Conservation (phyloP, 2,888 invertebrate species). For the Unio delphinus region DNA sequence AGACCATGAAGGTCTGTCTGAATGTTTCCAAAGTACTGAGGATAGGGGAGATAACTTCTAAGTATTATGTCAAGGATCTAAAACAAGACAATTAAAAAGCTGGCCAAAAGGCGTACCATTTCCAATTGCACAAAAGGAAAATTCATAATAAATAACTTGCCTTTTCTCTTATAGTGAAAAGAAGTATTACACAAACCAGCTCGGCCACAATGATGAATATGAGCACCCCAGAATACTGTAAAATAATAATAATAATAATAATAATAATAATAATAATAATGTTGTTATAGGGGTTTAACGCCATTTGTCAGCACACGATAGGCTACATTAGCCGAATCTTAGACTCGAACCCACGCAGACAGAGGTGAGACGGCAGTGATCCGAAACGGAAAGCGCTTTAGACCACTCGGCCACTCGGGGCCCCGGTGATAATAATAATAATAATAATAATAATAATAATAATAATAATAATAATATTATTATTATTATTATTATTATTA, state of each 20-base stretch:
- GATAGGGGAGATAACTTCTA: neutral
- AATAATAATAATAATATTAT: no score
- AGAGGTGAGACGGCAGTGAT: no score
- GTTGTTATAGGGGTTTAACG: no score
- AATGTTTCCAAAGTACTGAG: neutral
- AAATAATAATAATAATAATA: constrained; percentile 4
- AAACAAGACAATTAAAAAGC: neutral
- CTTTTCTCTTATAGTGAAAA: constrained; percentile 26
- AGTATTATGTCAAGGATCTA: neutral
- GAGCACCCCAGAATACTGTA: constrained; percentile 31
- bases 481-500: no score
- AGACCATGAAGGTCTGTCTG: neutral
- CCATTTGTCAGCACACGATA: no score
- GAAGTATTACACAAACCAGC: constrained; percentile 24
- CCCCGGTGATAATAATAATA: no score
- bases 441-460: no score
- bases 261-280: no score
- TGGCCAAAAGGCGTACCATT: neutral
- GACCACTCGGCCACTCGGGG: no score
- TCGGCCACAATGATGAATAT: constrained; percentile 25
- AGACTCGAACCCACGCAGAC: no score
- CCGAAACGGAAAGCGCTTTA: no score
- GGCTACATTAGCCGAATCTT: no score
- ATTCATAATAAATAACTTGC: constrained; percentile 10
- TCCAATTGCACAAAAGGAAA: neutral